Conservation (phyloP, 2,888 invertebrate genomes). For the Eristalis intricaria region DNA sequence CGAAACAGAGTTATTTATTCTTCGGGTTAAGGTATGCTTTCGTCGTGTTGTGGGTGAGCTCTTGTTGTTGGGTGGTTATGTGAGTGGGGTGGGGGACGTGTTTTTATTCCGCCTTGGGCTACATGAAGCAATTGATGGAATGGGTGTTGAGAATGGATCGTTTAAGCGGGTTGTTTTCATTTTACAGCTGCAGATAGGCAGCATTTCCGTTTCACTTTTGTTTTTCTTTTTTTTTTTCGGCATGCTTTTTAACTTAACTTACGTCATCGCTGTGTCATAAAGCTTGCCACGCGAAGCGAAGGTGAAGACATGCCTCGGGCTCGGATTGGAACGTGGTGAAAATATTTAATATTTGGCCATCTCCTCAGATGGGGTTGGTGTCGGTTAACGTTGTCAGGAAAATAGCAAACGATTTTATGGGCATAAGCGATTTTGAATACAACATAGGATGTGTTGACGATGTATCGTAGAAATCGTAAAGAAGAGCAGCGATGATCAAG, state of each 20-base stretch:
- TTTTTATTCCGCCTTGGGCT: slow-evolving; percentile 5
- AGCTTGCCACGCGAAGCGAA: background rate
- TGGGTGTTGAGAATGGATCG: background rate
- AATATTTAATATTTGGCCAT: background rate
- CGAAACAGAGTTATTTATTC: slow-evolving; percentile 11
- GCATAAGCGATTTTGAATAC: no score
- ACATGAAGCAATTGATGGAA: slow-evolving; percentile 7
- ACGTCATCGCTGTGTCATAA: background rate
- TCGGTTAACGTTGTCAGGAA: no score
- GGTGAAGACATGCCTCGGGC: background rate
- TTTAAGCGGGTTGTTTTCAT: slow-evolving; percentile 6
- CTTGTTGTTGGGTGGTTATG: background rate
- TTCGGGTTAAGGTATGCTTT: slow-evolving; percentile 13
- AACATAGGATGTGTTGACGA: no score
- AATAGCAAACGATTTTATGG: no score
- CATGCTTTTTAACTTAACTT: background rate
- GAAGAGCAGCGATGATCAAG: no score
- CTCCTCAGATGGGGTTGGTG: background rate
- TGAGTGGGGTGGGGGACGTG: background rate
- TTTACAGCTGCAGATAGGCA: slow-evolving; percentile 5
- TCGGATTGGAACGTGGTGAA: background rate
- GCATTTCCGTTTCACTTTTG: background rate
- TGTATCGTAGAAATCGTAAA: no score
- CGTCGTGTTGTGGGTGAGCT: background rate
- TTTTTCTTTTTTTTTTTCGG: background rate